Conservation (phyloP, 2,888 invertebrate species). For the Ochlodes sylvanus region DNA sequence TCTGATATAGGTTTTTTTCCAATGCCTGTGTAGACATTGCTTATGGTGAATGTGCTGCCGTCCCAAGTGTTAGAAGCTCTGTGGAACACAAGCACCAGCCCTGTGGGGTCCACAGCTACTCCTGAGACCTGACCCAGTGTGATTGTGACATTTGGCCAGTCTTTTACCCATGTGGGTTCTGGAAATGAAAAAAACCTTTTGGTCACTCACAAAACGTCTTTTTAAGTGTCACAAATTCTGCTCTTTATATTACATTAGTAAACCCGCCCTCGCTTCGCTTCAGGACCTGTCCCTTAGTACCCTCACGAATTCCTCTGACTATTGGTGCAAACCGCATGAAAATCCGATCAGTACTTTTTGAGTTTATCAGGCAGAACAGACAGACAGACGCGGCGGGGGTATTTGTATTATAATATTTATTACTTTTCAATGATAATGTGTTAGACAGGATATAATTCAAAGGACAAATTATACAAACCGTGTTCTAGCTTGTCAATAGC, state of each 20-base stretch:
- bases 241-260: conserved; percentile 8
- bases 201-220: too few relatives aligned
- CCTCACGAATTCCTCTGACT: too few relatives aligned
- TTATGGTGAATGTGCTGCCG: conserved; percentile 81
- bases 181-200: conserved; percentile 23
- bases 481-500: conserved; percentile 65
- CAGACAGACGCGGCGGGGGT: too few relatives aligned
- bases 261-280: too few relatives aligned
- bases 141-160: conserved; percentile 83
- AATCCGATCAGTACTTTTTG: too few relatives aligned
- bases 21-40: conserved; percentile 83
- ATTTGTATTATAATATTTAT: too few relatives aligned
- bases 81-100: conserved; percentile 92
- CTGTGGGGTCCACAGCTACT: conserved; percentile 89
- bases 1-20: conserved; percentile 85
- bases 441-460: too few relatives aligned
- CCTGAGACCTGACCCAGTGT: conserved; percentile 92
- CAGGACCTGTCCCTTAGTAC: too few relatives aligned
- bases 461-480: conserved; percentile 50
- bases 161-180: conserved; percentile 82
- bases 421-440: too few relatives aligned
- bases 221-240: too few relatives aligned
- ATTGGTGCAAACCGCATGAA: too few relatives aligned
- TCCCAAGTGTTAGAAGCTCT: conserved; percentile 89
- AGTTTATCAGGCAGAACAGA: too few relatives aligned